These are phyloP conservation scores for Eustalomyia histrio DNA, from an alignment of 2,888 invertebrate genomes.

Conservation along the genomic window DNA sequence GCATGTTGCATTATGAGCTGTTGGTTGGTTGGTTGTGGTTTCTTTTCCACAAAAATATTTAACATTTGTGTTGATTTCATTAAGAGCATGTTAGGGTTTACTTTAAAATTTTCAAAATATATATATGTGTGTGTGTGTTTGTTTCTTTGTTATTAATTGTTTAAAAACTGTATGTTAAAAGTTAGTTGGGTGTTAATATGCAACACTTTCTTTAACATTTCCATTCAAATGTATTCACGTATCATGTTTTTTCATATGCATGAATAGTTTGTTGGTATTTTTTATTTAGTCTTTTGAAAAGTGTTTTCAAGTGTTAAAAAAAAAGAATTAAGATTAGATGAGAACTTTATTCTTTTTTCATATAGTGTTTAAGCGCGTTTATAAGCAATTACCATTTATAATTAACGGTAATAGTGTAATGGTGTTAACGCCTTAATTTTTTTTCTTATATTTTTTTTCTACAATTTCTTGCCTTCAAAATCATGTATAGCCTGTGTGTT, in stretches of 20 bases:
- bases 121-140: neutral
- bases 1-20: conserved; percentile 57
- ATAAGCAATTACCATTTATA: conserved; percentile 58
- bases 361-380: conserved; percentile 21
- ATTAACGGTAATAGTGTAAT: conserved; percentile 61
- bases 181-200: conserved; percentile 14
- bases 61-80: conserved; percentile 66
- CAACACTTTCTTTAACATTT: conserved; percentile 46
- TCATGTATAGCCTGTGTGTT: conserved; percentile 33
- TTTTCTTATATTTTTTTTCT: neutral
- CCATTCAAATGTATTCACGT: conserved; percentile 42
- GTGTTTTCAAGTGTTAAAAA: conserved; percentile 4
- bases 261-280: conserved; percentile 23
- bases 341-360: conserved; percentile 12
- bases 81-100: conserved; percentile 53
- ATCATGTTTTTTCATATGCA: conserved; percentile 35
- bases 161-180: conserved; percentile 5
- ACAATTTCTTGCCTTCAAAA: neutral
- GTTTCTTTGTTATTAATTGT: conserved; percentile 30
- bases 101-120: neutral
- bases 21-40: conserved; percentile 36
- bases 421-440: conserved; percentile 57
- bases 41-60: conserved; percentile 38
- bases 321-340: neutral
- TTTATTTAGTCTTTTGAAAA: neutral